Percentiles rank a stretch among this genome's conserved stretches.
Evolutionary conservation across 2,888 invertebrate species (phyloP).

Genomic region (Hecatera dysodea): DNA sequence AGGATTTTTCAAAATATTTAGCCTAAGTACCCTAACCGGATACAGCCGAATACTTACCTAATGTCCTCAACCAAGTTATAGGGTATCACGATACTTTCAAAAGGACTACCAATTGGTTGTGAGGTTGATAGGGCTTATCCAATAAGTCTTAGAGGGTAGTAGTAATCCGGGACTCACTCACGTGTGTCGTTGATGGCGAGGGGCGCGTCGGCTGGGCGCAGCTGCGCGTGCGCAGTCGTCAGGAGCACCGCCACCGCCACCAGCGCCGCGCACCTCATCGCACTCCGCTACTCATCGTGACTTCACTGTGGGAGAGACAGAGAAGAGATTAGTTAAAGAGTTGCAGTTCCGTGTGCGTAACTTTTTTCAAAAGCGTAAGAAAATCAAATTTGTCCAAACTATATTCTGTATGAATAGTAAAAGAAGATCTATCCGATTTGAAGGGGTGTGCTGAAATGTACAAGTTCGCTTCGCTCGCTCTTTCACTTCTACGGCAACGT

Average conservation of each 20-base stretch:
- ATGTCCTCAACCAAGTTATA: not conserved
- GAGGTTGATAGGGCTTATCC: not conserved
- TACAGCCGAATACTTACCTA: not conserved
- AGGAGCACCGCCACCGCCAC: constrained; percentile 81
- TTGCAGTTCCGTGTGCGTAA: no score
- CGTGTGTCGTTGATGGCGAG: constrained; percentile 86
- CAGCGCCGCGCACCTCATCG: constrained; percentile 84
- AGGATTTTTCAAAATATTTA: not conserved
- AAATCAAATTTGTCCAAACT: not conserved
- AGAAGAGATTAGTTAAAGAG: not conserved
- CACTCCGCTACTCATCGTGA: constrained; percentile 80
- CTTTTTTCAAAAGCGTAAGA: no score
- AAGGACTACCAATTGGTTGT: not conserved
- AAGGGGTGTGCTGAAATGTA: no score
- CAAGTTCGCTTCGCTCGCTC: no score
- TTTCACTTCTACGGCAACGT: no score
- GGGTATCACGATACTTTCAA: not conserved
- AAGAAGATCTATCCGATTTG: no score
- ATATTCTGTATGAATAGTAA: no score
- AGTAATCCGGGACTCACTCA: constrained; percentile 77
- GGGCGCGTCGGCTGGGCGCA: constrained; percentile 87
- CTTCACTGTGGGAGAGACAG: constrained; percentile 70
- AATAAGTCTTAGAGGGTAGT: constrained; percentile 7
- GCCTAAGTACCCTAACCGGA: not conserved
- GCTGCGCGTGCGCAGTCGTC: constrained; percentile 81